These are phyloP conservation scores for Columba janthina DNA, from an alignment of 2,113 vertebrate genomes.

Conservation along the genomic window DNA sequence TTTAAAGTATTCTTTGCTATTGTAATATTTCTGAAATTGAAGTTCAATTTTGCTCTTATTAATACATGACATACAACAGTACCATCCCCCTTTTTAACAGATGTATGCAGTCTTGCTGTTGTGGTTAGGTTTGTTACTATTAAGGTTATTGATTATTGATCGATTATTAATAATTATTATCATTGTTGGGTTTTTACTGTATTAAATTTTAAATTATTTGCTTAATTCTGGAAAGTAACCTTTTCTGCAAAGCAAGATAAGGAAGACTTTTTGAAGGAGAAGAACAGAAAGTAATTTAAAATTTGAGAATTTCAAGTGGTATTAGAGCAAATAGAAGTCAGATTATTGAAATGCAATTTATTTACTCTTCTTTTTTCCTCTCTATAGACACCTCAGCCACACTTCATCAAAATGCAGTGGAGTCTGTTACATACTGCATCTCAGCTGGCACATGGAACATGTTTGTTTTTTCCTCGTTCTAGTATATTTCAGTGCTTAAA, in stretches of 20 bases:
- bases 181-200: not conserved
- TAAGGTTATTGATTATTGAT: not conserved
- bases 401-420: slow-evolving; percentile 76
- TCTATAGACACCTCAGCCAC: slow-evolving; percentile 42
- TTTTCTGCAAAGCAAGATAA: not conserved
- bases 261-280: not conserved
- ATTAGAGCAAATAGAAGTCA: not conserved
- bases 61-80: not conserved
- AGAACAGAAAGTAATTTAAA: not conserved
- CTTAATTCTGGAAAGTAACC: not conserved
- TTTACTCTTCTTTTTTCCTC: slow-evolving; percentile 13
- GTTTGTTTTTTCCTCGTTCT: slow-evolving; percentile 39
- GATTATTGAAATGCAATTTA: not conserved
- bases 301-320: not conserved
- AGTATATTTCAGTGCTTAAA: slow-evolving; percentile 46
- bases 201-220: not conserved
- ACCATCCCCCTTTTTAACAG: not conserved
- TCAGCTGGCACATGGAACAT: slow-evolving; percentile 62
- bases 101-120: not conserved
- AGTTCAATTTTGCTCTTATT: not conserved
- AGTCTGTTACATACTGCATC: slow-evolving; percentile 67
- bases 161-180: not conserved
- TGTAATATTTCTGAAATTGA: not conserved
- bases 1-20: not conserved
- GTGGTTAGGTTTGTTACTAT: not conserved